Conservation (phyloP, 2,113 vertebrate genomes). For the Uropsilus gracilis region DNA sequence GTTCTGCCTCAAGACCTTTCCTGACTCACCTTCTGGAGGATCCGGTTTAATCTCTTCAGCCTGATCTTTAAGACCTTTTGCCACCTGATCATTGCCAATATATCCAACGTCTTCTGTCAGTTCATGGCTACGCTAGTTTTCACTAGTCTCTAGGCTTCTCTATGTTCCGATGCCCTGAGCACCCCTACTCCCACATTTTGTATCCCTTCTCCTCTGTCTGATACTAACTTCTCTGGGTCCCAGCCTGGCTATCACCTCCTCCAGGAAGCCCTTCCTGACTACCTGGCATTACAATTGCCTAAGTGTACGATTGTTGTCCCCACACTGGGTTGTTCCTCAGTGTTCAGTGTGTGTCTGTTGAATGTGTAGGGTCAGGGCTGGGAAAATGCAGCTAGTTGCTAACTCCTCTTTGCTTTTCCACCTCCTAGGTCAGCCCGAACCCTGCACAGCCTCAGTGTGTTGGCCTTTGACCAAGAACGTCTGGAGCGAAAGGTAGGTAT, state of each 20-base stretch:
- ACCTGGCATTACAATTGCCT: neutral
- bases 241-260: neutral
- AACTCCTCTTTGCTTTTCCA: neutral
- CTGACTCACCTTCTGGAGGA: neutral
- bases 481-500: conserved; percentile 90
- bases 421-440: conserved; percentile 82
- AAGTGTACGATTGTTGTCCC: neutral
- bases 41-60: neutral
- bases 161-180: neutral
- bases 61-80: conserved; percentile 17
- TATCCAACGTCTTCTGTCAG: neutral
- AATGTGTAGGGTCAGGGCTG: neutral
- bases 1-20: neutral
- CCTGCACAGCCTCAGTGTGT: conserved; percentile 92
- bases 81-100: neutral
- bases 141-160: neutral
- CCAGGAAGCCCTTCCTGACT: neutral
- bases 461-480: conserved; percentile 91
- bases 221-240: neutral
- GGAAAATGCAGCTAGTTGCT: neutral
- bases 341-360: neutral
- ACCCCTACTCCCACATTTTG: neutral
- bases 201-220: neutral
- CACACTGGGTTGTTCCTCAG: neutral
- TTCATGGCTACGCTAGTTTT: neutral